Conservation (phyloP, 2,113 vertebrate species). For the Cephalopterus ornatus region DNA sequence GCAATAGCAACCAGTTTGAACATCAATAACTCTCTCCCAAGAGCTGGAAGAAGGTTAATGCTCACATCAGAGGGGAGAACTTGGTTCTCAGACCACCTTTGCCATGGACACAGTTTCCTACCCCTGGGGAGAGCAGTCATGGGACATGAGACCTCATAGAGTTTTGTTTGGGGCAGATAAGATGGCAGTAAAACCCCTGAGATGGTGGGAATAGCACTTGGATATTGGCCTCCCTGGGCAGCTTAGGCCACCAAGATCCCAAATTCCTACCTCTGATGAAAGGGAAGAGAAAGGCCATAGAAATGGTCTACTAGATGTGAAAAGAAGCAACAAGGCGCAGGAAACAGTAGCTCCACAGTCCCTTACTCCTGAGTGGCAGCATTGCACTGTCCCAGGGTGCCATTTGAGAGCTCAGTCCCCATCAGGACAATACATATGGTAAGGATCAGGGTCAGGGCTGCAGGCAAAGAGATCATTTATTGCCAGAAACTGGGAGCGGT, state of each 20-base stretch:
- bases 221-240: no score
- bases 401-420: not conserved
- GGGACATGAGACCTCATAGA: accelerated
- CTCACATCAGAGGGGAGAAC: not conserved
- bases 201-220: not conserved
- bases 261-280: not conserved
- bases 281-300: not conserved
- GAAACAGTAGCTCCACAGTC: not conserved
- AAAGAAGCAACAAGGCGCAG: not conserved
- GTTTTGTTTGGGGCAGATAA: not conserved
- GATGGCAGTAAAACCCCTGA: not conserved
- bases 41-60: not conserved
- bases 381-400: not conserved
- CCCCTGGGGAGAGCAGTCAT: not conserved
- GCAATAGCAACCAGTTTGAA: not conserved
- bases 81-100: not conserved
- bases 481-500: not conserved
- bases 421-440: not conserved
- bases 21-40: not conserved
- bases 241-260: not conserved
- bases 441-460: not conserved
- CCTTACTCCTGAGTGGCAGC: not conserved
- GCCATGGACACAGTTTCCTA: not conserved
- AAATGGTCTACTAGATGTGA: not conserved
- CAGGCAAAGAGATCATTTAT: not conserved